Base-by-base conservation (phyloP, 1,140 invertebrate species). In the Varroa destructor region DNA sequence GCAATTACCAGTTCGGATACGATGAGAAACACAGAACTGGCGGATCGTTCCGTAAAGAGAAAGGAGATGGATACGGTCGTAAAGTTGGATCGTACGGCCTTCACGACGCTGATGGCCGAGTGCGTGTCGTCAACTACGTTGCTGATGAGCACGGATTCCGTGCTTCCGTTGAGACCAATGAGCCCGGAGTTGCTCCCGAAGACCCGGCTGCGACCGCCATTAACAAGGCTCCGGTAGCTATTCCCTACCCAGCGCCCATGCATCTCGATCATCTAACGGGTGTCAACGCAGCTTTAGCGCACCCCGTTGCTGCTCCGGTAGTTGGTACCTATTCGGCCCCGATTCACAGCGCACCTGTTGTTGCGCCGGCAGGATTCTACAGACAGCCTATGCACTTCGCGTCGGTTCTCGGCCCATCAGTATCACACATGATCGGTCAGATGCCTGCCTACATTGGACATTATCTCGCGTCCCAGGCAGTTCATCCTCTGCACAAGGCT, bases 141-240 rank as follows among this genome's bases (percentile, higher is more conserved):
- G 75, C 75, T 5, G 75, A 76, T 56, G 73, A 76, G 71, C 43
- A 73, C 43, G 75, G 75, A 6, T 76, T 76, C 73, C n/a, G 74
- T 56, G 75, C 75, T 4, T 37, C 71, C 42, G 71, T 76, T 40
- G 61, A 72, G 25, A 71, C 74, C 46, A 75, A 75, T 54, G 75
- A 75, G 43, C 75, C 75, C n/a, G 74, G 75, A 1, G 54, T 75
- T 1, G 37, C 58, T 43, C 71, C 71, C 42, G 54, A 73, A 25
- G 70, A 75, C 56, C 43, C 74, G 54, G 75, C 73, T 2, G 73
- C 55, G 55, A 71, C 73, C 25, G 10, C 72, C 5, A 71, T 74
- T 12, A 37, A 64, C 10, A 74, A 73, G 40, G 57, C 72, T 10
- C 61, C 61, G 1, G 61, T 67, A 4, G 61, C 61, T 37, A 40